phyloP scores from a whole-genome alignment of 2,113 vertebrate genomes.

The Thryonomys swinderianus region DNA sequence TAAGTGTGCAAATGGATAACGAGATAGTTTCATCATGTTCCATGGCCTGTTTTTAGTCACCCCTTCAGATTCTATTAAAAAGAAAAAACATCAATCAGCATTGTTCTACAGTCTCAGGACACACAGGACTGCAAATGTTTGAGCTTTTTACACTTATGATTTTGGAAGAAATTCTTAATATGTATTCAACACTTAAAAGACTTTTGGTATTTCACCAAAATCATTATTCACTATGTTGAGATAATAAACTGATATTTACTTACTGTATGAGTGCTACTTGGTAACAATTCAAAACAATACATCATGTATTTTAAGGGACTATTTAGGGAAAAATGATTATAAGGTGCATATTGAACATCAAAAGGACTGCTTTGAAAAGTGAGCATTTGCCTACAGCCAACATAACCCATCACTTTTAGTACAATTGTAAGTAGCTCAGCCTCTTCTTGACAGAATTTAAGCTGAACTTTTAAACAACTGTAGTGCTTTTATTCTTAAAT shows the following conservation, averaged over 20 bases:
- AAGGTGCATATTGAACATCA: not conserved
- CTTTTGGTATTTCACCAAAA: not conserved
- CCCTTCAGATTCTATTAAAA: not conserved
- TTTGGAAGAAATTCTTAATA: not conserved
- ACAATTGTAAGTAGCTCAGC: not conserved
- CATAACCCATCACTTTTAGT: constrained; percentile 53
- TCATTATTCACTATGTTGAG: not conserved
- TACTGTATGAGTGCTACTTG: not conserved
- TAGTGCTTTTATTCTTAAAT: constrained; percentile 37
- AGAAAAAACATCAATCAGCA: not conserved
- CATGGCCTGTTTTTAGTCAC: not conserved
- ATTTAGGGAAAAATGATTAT: not conserved
- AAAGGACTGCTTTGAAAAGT: not conserved
- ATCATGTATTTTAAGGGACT: not conserved
- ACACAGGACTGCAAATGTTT: not conserved
- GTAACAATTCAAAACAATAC: not conserved
- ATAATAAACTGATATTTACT: not conserved
- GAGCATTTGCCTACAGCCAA: constrained; percentile 47
- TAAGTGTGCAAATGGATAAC: not conserved
- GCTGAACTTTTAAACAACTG: not conserved
- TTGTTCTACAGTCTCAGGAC: not conserved
- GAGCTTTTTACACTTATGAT: not conserved
- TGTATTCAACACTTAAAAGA: not conserved
- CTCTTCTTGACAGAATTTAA: constrained; percentile 47
- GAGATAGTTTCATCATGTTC: not conserved